phyloP scores from a whole-genome alignment of 2,797 vertebrate genomes.

The Mus minutoides region DNA sequence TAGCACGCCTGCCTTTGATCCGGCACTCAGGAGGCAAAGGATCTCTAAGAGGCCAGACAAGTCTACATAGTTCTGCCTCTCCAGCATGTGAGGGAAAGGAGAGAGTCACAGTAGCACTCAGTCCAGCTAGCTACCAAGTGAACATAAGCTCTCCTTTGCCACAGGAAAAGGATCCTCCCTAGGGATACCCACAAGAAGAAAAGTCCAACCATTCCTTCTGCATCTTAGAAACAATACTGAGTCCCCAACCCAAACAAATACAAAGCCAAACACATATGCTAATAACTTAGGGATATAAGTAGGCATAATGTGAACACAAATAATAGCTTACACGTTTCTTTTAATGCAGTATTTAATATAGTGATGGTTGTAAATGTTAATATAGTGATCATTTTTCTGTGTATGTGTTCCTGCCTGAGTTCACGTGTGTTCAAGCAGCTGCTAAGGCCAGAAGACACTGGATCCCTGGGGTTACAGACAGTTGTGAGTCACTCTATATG shows the following conservation, averaged over 20 bases:
- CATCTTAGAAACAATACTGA: neutral
- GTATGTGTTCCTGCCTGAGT: neutral
- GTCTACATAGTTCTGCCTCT: neutral
- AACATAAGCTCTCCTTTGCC: neutral
- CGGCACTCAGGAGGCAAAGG: neutral
- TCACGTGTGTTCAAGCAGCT: neutral
- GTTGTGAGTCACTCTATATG: neutral
- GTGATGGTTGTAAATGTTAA: slow-evolving; percentile 3
- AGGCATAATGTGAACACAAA: neutral
- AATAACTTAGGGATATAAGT: neutral
- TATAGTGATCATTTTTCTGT: neutral
- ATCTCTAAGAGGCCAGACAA: neutral
- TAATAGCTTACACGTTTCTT: neutral
- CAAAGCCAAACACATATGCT: neutral
- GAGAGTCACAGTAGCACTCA: neutral
- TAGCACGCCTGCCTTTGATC: neutral
- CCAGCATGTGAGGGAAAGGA: neutral
- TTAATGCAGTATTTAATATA: neutral
- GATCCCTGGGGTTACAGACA: neutral
- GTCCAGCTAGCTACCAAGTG: neutral
- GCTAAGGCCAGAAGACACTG: neutral
- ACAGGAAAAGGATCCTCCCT: neutral
- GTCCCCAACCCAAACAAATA: neutral
- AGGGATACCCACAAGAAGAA: neutral
- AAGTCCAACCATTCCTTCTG: neutral